Evolutionary conservation across 2,113 vertebrate species (phyloP).

Genomic region (Oncorhynchus kisutch): DNA sequence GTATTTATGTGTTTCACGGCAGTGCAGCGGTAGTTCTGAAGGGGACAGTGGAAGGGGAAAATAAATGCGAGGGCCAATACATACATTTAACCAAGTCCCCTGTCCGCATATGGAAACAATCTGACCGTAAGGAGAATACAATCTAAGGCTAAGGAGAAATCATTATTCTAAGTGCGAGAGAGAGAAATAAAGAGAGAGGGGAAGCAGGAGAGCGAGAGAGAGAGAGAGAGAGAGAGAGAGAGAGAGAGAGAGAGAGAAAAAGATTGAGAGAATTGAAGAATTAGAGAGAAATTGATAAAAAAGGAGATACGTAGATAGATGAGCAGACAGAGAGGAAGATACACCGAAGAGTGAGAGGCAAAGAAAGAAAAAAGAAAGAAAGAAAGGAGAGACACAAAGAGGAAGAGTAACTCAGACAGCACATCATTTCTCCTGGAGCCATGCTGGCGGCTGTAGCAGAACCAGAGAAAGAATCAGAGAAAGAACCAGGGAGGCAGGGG

Average conservation of each 20-base stretch:
- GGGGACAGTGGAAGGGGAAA: conserved; percentile 29
- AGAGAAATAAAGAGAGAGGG: conserved; percentile 27
- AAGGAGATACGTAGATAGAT: too few species aligned
- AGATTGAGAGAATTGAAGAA: conserved; percentile 26
- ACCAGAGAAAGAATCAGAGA: background rate
- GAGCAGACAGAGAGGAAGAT: conserved; percentile 19
- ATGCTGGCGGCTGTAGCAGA: background rate
- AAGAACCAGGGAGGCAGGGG: conserved; percentile 14
- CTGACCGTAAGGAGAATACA: conserved; percentile 41
- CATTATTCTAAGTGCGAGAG: conserved; percentile 39
- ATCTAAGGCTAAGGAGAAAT: conserved; percentile 32
- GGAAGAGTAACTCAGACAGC: conserved; percentile 19
- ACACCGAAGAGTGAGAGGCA: conserved; percentile 5
- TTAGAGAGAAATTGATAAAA: conserved; percentile 5
- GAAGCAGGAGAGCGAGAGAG: conserved; percentile 25
- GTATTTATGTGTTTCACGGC: background rate
- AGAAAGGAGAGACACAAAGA: conserved; percentile 41
- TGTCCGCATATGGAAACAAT: conserved; percentile 75
- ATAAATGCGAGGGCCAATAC: conserved; percentile 63
- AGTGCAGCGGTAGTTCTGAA: background rate
- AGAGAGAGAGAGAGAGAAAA: conserved; percentile 26
- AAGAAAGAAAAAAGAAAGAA: conserved; percentile 42
- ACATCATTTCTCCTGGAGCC: background rate
- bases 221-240: conserved; percentile 31
- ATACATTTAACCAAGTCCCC: conserved; percentile 62